phyloP scores from a whole-genome alignment of 2,113 vertebrate species.

The Tretioscincus oriximinensis region DNA sequence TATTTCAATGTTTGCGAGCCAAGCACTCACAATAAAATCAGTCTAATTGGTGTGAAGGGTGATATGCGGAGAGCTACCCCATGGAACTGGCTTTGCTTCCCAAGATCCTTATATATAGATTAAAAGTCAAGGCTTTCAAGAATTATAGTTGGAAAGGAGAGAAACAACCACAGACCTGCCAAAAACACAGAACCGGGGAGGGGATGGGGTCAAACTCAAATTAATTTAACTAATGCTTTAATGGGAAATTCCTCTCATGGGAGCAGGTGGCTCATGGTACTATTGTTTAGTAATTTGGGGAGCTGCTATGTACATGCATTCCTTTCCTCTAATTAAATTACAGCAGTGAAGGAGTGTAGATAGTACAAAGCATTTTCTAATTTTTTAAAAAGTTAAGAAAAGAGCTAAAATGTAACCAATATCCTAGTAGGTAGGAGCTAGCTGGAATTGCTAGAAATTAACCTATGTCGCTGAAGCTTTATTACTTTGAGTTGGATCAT shows the following conservation, averaged over 20 bases:
- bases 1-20: conserved; percentile 55
- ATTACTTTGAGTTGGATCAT: too few species aligned
- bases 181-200: not conserved
- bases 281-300: conserved; percentile 20
- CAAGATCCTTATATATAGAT: conserved; percentile 27
- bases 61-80: conserved; percentile 2
- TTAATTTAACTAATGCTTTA: conserved; percentile 52
- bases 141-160: conserved; percentile 18
- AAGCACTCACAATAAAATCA: conserved; percentile 51
- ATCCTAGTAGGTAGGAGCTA: not conserved
- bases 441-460: not conserved
- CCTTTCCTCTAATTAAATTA: conserved; percentile 47
- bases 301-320: conserved; percentile 32
- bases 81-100: not conserved
- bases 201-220: not conserved
- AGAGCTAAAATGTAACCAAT: not conserved
- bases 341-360: conserved; percentile 23
- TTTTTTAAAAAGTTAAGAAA: not conserved
- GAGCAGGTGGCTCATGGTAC: conserved; percentile 55
- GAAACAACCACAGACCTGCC: not conserved
- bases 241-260: conserved; percentile 52
- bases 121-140: conserved; percentile 34
- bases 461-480: not conserved
- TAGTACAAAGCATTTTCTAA: not conserved
- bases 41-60: conserved; percentile 44